Evolutionary conservation across 2,113 vertebrate species (phyloP).

Genomic region (Urocynchramus pylzowi): DNA sequence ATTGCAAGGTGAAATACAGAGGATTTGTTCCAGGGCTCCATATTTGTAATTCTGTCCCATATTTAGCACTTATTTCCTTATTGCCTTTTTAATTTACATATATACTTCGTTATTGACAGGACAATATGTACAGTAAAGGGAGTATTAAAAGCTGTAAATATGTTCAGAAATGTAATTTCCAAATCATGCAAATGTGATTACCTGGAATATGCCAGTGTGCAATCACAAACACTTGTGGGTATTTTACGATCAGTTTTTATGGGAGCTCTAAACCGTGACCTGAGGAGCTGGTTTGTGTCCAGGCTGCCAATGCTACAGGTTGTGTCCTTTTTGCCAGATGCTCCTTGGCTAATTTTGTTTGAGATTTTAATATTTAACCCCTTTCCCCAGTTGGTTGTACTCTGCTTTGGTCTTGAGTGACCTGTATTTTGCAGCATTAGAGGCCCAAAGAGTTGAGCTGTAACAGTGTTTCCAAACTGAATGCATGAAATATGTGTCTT

Average conservation of each 20-base stretch:
- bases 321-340: not conserved
- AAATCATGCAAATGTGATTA: not conserved
- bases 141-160: not conserved
- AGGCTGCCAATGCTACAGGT: not conserved
- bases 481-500: not conserved
- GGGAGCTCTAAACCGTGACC: not conserved
- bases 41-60: not conserved
- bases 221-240: not conserved
- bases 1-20: not conserved
- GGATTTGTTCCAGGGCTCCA: not conserved
- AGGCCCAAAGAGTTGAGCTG: not conserved
- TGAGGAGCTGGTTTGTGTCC: not conserved
- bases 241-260: not conserved
- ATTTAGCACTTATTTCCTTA: not conserved
- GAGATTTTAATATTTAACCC: slow-evolving; percentile 40
- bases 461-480: not conserved
- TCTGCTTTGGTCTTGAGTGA: not conserved
- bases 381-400: not conserved
- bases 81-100: not conserved
- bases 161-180: not conserved
- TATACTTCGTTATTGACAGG: not conserved
- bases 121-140: not conserved
- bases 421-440: not conserved
- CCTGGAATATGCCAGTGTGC: not conserved
- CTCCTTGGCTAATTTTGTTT: not conserved